Percentiles rank a stretch among this genome's conserved stretches.
These are phyloP conservation scores for Melieria omissa DNA, from an alignment of 2,888 invertebrate genomes.

Conservation along the genomic window DNA sequence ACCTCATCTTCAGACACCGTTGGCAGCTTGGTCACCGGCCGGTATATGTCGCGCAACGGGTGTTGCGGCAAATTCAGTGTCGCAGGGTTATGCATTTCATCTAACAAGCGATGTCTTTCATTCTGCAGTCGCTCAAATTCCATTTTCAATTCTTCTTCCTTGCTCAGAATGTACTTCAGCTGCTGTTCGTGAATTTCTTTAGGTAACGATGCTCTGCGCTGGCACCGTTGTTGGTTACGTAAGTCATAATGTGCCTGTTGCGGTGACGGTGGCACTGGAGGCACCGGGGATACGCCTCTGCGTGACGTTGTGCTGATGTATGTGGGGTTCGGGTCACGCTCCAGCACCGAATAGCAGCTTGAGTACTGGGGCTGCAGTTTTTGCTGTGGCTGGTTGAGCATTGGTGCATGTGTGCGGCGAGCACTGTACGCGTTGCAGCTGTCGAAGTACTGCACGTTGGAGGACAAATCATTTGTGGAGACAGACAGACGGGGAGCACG, in stretches of 20 bases:
- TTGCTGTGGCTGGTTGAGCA: slow-evolving; percentile 55
- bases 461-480: slow-evolving; percentile 60
- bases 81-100: slow-evolving; percentile 55
- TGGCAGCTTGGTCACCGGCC: slow-evolving; percentile 61
- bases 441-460: slow-evolving; percentile 52
- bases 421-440: slow-evolving; percentile 57
- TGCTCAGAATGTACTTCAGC: slow-evolving; percentile 75
- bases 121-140: slow-evolving; percentile 75
- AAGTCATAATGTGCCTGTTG: neutral
- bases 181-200: slow-evolving; percentile 70
- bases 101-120: slow-evolving; percentile 67
- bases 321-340: slow-evolving; percentile 62
- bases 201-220: slow-evolving; percentile 71
- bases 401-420: slow-evolving; percentile 55
- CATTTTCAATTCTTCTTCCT: slow-evolving; percentile 74
- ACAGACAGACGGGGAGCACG: slow-evolving; percentile 62
- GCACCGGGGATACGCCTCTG: slow-evolving; percentile 55
- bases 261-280: slow-evolving; percentile 38
- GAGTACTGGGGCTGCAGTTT: slow-evolving; percentile 55
- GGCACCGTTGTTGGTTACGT: slow-evolving; percentile 37
- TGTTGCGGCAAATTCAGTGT: slow-evolving; percentile 46
- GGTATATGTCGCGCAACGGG: slow-evolving; percentile 54
- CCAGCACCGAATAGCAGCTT: slow-evolving; percentile 65
- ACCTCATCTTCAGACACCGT: slow-evolving; percentile 77
- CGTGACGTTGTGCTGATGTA: slow-evolving; percentile 61